phyloP scores from a whole-genome alignment of 2,797 vertebrate genomes.

The Picus viridis region DNA sequence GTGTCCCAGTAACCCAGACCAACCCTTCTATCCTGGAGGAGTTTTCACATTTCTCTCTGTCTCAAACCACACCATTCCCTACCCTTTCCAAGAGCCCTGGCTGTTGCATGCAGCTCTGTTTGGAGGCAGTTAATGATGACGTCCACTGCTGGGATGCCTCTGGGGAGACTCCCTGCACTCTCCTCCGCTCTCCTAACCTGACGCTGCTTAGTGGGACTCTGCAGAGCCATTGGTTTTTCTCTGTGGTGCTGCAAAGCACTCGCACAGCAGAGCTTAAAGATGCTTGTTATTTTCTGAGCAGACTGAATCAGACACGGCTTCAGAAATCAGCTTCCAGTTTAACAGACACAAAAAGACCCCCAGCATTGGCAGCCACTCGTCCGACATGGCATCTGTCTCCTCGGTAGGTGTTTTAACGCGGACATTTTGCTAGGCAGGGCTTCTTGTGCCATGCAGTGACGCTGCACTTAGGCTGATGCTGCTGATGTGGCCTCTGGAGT shows the following conservation, averaged over 20 bases:
- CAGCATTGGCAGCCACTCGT: slow-evolving; percentile 77
- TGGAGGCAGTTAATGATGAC: slow-evolving; percentile 54
- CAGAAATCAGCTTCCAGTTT: slow-evolving; percentile 78
- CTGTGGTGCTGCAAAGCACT: background rate
- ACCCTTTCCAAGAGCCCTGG: background rate
- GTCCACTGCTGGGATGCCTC: background rate
- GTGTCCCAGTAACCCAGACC: background rate
- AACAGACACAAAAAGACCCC: slow-evolving; percentile 73
- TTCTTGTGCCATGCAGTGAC: fast-evolving
- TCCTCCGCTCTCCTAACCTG: background rate
- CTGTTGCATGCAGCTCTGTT: background rate
- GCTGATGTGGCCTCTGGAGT: background rate
- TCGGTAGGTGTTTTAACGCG: slow-evolving; percentile 62
- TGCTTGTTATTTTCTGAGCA: slow-evolving; percentile 62
- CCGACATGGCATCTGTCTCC: slow-evolving; percentile 79
- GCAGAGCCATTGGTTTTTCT: background rate
- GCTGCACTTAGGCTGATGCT: background rate
- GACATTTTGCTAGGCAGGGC: background rate
- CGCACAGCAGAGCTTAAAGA: background rate
- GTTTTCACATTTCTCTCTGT: background rate
- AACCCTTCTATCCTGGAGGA: background rate
- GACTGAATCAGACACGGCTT: slow-evolving; percentile 80
- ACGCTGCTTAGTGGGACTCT: slow-evolving; percentile 13
- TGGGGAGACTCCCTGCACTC: slow-evolving; percentile 38
- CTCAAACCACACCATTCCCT: background rate